Percentiles rank a stretch among this genome's conserved stretches.
These are phyloP conservation scores for Intellagama lesueurii DNA, from an alignment of 2,797 vertebrate genomes.

Conservation along the genomic window DNA sequence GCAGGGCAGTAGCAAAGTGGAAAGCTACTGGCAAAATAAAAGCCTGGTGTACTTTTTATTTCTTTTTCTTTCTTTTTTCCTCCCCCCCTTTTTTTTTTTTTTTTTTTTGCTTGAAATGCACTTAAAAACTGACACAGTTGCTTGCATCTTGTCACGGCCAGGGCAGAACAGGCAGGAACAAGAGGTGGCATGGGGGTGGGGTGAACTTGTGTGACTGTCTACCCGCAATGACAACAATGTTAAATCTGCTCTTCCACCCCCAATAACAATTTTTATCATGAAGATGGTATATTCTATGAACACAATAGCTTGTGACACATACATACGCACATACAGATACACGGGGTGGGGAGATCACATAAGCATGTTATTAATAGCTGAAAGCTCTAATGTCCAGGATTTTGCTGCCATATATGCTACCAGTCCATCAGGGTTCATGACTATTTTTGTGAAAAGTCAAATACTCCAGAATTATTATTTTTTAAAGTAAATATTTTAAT, in stretches of 20 bases:
- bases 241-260: slow-evolving; percentile 47
- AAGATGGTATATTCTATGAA: slow-evolving; percentile 33
- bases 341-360: neutral
- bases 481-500: slow-evolving; percentile 57
- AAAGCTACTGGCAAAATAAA: slow-evolving; percentile 80
- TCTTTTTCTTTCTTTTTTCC: slow-evolving; percentile 3
- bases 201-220: slow-evolving; percentile 23
- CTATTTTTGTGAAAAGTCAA: slow-evolving; percentile 46
- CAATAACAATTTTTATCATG: slow-evolving; percentile 36
- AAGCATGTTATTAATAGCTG: slow-evolving; percentile 33
- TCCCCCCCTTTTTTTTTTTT: slow-evolving; percentile 45
- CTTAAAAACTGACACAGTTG: slow-evolving; percentile 66
- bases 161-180: slow-evolving; percentile 15
- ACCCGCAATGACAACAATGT: slow-evolving; percentile 50
- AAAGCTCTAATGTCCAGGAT: slow-evolving; percentile 43
- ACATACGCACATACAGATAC: neutral
- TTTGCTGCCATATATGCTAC: slow-evolving; percentile 28
- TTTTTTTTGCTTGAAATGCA: slow-evolving; percentile 59
- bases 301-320: neutral
- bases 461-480: slow-evolving; percentile 47
- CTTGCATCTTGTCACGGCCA: slow-evolving; percentile 26
- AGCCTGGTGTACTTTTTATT: slow-evolving; percentile 28
- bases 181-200: slow-evolving; percentile 3
- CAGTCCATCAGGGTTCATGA: slow-evolving; percentile 52
- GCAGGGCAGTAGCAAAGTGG: slow-evolving; percentile 86